Percentiles rank a stretch among this genome's conserved stretches.
These are phyloP conservation scores for Pissodes strobi DNA, from an alignment of 1,140 invertebrate genomes.

Conservation along the genomic window DNA sequence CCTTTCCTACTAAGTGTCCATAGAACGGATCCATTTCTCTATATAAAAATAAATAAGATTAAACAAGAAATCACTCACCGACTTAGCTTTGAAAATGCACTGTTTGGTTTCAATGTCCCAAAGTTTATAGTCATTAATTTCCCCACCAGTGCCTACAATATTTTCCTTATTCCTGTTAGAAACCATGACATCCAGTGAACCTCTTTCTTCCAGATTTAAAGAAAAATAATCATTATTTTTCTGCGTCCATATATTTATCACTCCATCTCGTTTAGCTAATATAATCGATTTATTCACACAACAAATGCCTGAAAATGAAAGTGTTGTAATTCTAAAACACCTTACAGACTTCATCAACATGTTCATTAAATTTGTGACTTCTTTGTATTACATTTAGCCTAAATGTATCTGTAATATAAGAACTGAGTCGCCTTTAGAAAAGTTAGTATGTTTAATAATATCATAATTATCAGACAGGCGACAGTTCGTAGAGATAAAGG, in stretches of 20 bases:
- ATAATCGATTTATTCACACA: slow-evolving; percentile 35
- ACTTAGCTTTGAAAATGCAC: slow-evolving; percentile 74
- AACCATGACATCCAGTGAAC: slow-evolving; percentile 36
- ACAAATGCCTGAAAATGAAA: slow-evolving; percentile 30
- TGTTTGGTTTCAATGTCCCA: slow-evolving; percentile 66
- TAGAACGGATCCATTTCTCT: not conserved
- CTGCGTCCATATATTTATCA: slow-evolving; percentile 41
- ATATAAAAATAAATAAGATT: not conserved
- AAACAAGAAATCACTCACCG: slow-evolving; percentile 41
- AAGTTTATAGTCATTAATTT: slow-evolving; percentile 75
- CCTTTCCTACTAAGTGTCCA: slow-evolving; percentile 14
- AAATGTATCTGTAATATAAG: too few relatives aligned
- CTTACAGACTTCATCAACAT: not conserved
- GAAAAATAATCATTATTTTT: slow-evolving; percentile 41
- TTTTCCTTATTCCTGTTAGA: slow-evolving; percentile 37
- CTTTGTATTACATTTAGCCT: too few relatives aligned
- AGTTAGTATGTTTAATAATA: too few relatives aligned
- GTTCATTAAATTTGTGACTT: not conserved
- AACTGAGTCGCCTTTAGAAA: too few relatives aligned
- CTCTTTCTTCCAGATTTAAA: slow-evolving; percentile 41
- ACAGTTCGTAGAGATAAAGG: too few relatives aligned
- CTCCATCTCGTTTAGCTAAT: slow-evolving; percentile 40
- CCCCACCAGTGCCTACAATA: slow-evolving; percentile 49
- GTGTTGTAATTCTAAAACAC: not conserved
- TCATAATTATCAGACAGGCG: too few relatives aligned